Conservation (phyloP, 2,113 vertebrate species). For the Okapia johnstoni region DNA sequence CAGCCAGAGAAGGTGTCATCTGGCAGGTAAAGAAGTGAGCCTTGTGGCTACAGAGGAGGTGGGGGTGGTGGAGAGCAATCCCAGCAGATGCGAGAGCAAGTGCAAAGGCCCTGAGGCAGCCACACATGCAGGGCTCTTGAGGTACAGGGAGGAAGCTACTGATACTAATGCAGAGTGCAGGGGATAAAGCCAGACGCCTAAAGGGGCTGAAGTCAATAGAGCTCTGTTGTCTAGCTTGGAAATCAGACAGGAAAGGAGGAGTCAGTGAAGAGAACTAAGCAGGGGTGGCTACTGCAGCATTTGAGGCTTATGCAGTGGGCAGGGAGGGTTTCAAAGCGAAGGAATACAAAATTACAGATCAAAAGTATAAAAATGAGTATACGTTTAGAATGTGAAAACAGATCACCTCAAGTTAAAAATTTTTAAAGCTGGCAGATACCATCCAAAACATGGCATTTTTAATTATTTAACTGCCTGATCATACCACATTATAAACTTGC, state of each 20-base stretch:
- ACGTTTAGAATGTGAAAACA: neutral
- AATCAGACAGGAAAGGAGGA: neutral
- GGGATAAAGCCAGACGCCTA: neutral
- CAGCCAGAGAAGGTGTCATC: neutral
- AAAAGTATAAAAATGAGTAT: neutral
- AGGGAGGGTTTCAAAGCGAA: neutral
- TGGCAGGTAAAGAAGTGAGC: neutral
- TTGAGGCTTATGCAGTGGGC: neutral
- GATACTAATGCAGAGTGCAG: accelerated
- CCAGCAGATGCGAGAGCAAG: neutral
- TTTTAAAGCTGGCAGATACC: neutral
- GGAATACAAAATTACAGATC: neutral
- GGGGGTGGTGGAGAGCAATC: neutral
- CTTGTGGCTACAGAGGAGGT: neutral
- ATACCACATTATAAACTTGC: neutral
- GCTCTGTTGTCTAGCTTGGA: neutral
- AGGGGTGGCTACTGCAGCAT: too few species aligned
- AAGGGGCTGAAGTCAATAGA: too few species aligned
- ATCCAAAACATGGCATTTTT: neutral
- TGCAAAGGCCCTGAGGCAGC: neutral
- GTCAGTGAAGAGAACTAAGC: neutral
- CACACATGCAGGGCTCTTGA: accelerated
- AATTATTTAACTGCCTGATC: neutral
- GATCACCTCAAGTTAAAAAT: neutral
- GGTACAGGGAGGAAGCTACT: neutral